A percentile compares a stretch with the other conserved stretches of the same genome.
These are phyloP conservation scores for Eriocheir sinensis DNA, from an alignment of 1,140 invertebrate species.

Conservation along the genomic window DNA sequence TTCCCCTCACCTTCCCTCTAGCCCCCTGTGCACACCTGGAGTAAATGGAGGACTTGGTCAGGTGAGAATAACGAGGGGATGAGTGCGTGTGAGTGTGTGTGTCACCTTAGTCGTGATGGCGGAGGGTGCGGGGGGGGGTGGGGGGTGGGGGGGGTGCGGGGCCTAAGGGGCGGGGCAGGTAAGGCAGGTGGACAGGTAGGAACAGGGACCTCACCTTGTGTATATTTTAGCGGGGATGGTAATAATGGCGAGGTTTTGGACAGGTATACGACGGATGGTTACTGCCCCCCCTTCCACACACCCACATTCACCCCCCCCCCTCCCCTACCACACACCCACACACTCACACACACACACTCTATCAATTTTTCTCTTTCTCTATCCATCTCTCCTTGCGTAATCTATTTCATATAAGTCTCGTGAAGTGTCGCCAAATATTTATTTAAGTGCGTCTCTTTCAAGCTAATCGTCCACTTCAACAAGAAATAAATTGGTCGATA, in stretches of 20 bases:
- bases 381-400: background rate
- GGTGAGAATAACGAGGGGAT: constrained; percentile 51
- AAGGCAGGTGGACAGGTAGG: background rate
- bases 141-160: background rate
- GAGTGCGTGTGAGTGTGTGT: background rate
- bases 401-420: background rate
- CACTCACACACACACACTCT: background rate
- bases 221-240: background rate
- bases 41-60: constrained; percentile 30
- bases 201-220: background rate
- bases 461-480: too few relatives aligned
- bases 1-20: background rate
- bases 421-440: too few relatives aligned
- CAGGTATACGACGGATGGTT: background rate
- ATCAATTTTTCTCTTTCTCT: constrained; percentile 1
- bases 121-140: background rate
- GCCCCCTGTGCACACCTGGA: background rate
- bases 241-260: background rate
- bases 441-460: too few relatives aligned
- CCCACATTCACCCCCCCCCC: background rate
- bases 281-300: background rate
- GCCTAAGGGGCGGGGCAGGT: background rate
- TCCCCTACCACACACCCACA: background rate
- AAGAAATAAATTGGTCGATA: too few relatives aligned
- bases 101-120: constrained; percentile 8